Evolutionary conservation across 1,140 invertebrate genomes (phyloP).

Genomic region (Plodia interpunctella): DNA sequence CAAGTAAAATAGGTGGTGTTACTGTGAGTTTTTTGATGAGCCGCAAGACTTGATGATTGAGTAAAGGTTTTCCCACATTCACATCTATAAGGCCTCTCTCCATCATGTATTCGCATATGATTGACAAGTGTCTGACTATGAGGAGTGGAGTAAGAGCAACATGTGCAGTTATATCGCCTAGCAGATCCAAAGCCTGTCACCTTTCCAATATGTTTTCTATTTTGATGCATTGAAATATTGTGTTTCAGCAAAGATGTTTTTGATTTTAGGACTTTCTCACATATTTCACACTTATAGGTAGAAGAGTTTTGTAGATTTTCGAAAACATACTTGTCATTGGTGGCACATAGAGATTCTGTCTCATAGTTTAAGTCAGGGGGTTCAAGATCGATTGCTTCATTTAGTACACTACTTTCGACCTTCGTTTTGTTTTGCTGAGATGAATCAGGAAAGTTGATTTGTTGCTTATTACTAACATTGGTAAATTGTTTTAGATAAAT

Average conservation of each 20-base stretch:
- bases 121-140: slow-evolving; percentile 70
- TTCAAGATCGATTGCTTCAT: not conserved
- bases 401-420: not conserved
- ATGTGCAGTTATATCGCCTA: slow-evolving; percentile 62
- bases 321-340: not conserved
- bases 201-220: slow-evolving; percentile 52
- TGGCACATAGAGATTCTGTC: not conserved
- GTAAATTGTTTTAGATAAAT: slow-evolving; percentile 19
- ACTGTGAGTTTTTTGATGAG: slow-evolving; percentile 75
- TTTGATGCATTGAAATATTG: slow-evolving; percentile 51
- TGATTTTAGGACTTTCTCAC: slow-evolving; percentile 52
- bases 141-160: slow-evolving; percentile 65
- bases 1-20: slow-evolving; percentile 77
- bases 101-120: slow-evolving; percentile 76
- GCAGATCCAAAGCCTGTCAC: slow-evolving; percentile 55
- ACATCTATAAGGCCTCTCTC: slow-evolving; percentile 76
- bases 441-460: not conserved
- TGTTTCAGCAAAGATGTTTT: slow-evolving; percentile 44
- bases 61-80: slow-evolving; percentile 79
- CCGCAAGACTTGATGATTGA: slow-evolving; percentile 68
- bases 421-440: not conserved
- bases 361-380: not conserved
- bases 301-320: not conserved
- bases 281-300: slow-evolving; percentile 40
- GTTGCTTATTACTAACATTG: not conserved